These are phyloP conservation scores for Malurus melanocephalus DNA, from an alignment of 2,113 vertebrate species.

Conservation along the genomic window DNA sequence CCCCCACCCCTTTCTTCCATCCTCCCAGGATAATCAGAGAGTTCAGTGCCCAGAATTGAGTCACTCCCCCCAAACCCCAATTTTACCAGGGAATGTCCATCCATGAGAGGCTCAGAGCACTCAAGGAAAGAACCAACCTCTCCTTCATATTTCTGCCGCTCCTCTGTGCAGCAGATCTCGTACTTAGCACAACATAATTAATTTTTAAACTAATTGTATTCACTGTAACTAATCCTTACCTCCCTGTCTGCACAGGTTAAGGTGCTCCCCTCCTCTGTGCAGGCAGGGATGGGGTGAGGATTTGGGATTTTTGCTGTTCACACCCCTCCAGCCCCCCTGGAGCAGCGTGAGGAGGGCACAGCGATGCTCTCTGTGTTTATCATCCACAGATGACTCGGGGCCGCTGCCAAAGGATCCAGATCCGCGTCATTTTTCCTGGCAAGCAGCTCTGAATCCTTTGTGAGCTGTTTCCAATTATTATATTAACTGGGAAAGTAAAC, in stretches of 20 bases:
- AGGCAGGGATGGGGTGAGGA: not conserved
- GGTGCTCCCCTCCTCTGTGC: not conserved
- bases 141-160: not conserved
- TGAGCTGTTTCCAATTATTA: slow-evolving; percentile 55
- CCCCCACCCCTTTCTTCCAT: too few relatives aligned
- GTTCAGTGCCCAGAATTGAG: fast-evolving
- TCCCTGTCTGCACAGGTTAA: not conserved
- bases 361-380: not conserved
- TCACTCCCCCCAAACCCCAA: not conserved
- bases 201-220: not conserved
- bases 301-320: not conserved
- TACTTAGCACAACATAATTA: not conserved
- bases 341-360: not conserved
- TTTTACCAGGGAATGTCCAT: not conserved
- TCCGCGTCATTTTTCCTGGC: slow-evolving; percentile 16
- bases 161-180: not conserved
- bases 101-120: not conserved
- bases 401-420: slow-evolving; percentile 9
- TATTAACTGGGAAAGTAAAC: slow-evolving; percentile 55
- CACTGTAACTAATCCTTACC: not conserved
- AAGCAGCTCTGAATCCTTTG: slow-evolving; percentile 35
- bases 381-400: not conserved
- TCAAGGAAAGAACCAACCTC: not conserved
- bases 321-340: not conserved
- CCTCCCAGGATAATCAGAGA: not conserved